Evolutionary conservation across 2,113 vertebrate species (phyloP), one percentile per base, ranked within the genome.

Genomic region (Prionailurus bengalensis): DNA sequence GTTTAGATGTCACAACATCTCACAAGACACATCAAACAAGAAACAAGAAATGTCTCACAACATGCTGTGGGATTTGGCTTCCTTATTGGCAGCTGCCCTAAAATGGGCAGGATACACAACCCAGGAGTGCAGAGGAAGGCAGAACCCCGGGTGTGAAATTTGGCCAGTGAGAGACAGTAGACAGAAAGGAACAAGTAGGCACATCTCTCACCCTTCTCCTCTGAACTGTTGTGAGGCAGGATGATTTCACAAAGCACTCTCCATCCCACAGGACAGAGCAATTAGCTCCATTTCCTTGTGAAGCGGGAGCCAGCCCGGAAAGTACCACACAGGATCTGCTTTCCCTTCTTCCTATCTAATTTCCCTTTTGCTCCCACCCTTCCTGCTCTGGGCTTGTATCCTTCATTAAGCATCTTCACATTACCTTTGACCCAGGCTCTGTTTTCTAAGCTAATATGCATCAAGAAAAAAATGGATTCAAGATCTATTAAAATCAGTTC

Each of bases 401-500:
- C 29, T 94, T 97, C 25, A 76, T 4, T 73, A 42, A 79, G 29
- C 13, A 73, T 85, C 65, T 63, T 81, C 73, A 51, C n/a, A 70
- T 89, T 70, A 71, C 74, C 36, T 88, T 73, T 85, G n/a, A 82
- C n/a, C 81, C 39, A 55, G 61, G 13, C 23, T 94, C 14, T 91
- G n/a, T 88, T 89, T 82, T 95, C 83, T 79, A 85, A 36, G 78
- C 39, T 94, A 89, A 86, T 39, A 36, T 2, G 66, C 27, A 82
- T 39, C 89, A 82, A 82, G 17, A 96, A 95, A 95, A 23, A 95
- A 96, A 94, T 63, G 21, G 48, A 94, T 80, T 87, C 55, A 58
- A 63, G 51, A 83, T 74, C 63, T 61, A 39, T 81, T 71, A 91
- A 94, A 91, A 88, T 66, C 51, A 51, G 76, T 70, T 91, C 29